Base-by-base conservation (phyloP, 2,797 vertebrate genomes). In the Pseudochaenichthys georgianus region DNA sequence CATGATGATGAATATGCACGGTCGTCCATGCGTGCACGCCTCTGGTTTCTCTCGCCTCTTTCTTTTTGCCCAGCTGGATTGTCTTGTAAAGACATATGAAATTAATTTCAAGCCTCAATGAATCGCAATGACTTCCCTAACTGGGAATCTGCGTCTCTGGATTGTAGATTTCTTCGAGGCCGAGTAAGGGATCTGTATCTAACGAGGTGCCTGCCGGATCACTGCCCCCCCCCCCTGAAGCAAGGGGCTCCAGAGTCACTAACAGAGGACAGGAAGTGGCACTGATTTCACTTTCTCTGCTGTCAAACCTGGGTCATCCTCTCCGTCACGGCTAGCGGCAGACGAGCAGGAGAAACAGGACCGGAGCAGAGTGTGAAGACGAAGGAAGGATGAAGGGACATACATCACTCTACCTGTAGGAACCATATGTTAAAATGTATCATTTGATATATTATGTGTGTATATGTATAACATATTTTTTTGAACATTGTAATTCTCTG, bases 71-170 rank as follows among this genome's bases (percentile, higher is more conserved):
- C 31, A 7, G 65, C 45, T 57, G 45, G 38, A 73, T 86, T 82
- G 65, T 19, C 50, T 69, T 87, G 82, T 83, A 80, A 75, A 84
- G 88, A 85, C 75, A 69, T 80, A 64, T 81, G 70, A 87, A 90
- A 90, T 90, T 91, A 87, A 91, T 93, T 93, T 93, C 89, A 92
- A 87, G 92, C 91, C 80, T 92, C 84, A 69, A 63, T 83, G 84
- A 91, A 79, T 87, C 70, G 75, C 85, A 81, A 83, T 89, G 88
- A 81, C 68, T 85, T 87, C 85, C 82, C 80, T 80, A 61, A 77
- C 67, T 64, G 51, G 80, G 70, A 67, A 75, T 86, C 55, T 76
- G 64, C 73, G 64, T 81, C 64, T 85, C 73, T 67, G 82, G 81
- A 55, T 70, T 47, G 82, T 63, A 66, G 38, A 13, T 54, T 82